A percentile compares a stretch with the other conserved stretches of the same genome.
These are phyloP conservation scores for Emydoidea blandingii DNA, from an alignment of 2,797 vertebrate species.

Conservation along the genomic window DNA sequence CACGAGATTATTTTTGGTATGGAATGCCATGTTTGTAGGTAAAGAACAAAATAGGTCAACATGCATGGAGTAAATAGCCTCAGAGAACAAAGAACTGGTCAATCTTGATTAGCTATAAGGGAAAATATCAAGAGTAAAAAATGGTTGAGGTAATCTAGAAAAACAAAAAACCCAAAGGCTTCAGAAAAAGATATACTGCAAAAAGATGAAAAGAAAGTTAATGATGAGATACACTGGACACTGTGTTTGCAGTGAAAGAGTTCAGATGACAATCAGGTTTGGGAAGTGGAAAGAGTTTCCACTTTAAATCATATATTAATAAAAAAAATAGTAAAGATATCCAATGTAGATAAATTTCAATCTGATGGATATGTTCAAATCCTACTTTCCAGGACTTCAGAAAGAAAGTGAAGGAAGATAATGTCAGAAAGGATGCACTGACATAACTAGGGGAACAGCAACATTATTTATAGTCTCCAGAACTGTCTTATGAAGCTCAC, in stretches of 20 bases:
- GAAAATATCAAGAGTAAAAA: not conserved
- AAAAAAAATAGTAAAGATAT: not conserved
- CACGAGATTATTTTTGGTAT: not conserved
- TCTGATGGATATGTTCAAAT: constrained; percentile 19
- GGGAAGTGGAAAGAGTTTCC: not conserved
- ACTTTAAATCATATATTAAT: not conserved
- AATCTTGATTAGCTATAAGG: not conserved
- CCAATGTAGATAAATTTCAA: not conserved
- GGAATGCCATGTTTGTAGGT: not conserved
- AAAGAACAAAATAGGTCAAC: not conserved
- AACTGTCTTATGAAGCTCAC: constrained; percentile 48
- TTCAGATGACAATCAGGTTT: not conserved
- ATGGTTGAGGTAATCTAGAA: accelerated
- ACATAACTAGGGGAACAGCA: constrained; percentile 42
- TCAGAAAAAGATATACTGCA: not conserved
- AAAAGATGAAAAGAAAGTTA: accelerated
- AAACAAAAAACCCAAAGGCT: not conserved
- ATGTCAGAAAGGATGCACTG: constrained; percentile 34
- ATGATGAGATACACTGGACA: accelerated
- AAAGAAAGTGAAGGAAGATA: constrained; percentile 32
- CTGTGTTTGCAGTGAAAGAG: not conserved
- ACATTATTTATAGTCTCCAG: constrained; percentile 31
- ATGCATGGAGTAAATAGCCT: not conserved
- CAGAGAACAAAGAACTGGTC: not conserved
- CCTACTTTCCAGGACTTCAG: not conserved